phyloP scores from a whole-genome alignment of 2,113 vertebrate species.

The Macrotus californicus region DNA sequence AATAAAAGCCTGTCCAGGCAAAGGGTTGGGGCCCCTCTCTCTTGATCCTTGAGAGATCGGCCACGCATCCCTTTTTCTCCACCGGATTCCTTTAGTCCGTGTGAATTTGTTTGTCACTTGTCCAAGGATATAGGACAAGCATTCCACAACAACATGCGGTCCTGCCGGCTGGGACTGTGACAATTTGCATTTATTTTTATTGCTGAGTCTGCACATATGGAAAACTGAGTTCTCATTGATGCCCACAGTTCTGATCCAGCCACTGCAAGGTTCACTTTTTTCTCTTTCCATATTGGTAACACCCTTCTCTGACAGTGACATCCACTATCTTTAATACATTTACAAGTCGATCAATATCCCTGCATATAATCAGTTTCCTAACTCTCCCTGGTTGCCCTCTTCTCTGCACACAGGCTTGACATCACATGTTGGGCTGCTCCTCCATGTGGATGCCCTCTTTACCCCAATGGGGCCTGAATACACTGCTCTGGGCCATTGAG shows the following conservation, averaged over 20 bases:
- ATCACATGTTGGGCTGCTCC: rapidly evolving
- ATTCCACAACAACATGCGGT: too few relatives aligned
- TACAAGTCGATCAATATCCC: not conserved
- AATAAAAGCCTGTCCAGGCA: too few relatives aligned
- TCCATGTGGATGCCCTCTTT: not conserved
- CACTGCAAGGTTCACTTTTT: not conserved
- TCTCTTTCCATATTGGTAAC: not conserved
- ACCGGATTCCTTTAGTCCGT: too few relatives aligned
- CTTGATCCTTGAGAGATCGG: too few relatives aligned
- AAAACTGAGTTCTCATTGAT: not conserved
- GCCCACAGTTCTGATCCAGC: not conserved
- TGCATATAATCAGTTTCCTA: too few relatives aligned
- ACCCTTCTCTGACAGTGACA: not conserved
- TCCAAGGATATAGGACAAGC: too few relatives aligned
- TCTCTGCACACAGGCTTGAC: not conserved
- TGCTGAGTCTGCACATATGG: not conserved
- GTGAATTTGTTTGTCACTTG: too few relatives aligned
- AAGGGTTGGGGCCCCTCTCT: too few relatives aligned
- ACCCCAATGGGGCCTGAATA: not conserved
- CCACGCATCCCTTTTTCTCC: too few relatives aligned
- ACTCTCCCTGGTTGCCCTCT: not conserved
- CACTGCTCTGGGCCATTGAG: not conserved
- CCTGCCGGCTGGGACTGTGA: too few relatives aligned
- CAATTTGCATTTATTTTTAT: not conserved
- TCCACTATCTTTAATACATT: not conserved